Base-by-base conservation (phyloP, 2,113 vertebrate genomes). In the Gasterosteus nipponicus region DNA sequence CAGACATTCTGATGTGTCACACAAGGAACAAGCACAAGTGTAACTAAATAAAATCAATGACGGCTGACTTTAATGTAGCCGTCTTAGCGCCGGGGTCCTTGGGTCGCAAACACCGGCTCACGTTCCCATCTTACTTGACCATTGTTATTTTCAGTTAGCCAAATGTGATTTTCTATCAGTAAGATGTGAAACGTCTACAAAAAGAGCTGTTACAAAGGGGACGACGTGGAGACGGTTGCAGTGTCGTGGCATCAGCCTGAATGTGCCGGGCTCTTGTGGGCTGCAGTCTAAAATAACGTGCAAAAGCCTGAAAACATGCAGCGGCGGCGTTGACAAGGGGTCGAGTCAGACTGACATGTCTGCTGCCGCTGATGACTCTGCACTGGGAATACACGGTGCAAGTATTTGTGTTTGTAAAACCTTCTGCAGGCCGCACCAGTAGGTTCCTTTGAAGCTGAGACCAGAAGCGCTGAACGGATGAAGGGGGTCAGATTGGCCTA, bases 251-350 rank as follows among this genome's bases (percentile, higher is more conserved):
- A 66, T 6, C 46, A 63, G 78, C 73, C 75, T 88, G 87, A 82
- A 81, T 84, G 86, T 75, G 65, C n/a, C 63, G 70, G 75, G 68
- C 42, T 39, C 7, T 83, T 38, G 38, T 49, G 47, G 57, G 11
- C 35, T 44, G 53, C 11, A 53, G 33, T 63, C 67, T 78, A 89
- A 92, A 92, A 89, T 91, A 90, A 90, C 72, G 70, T 83, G 86
- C 77, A 88, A 90, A 26, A 89, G 86, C 86, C 87, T 77, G 54
- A 63, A 90, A 68, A 87, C 81, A 81, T 84, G 69, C 76, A 81
- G 70, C 78, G 69, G 82, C 83, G 56, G 51, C 53, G 73, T 42
- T 86, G 80, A 82, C 77, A 61, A 85, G 65, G 26, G 58, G 66
- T 41, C 19, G 39, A 74, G 68, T 81, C 61, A 75, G 64, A 51